Evolutionary conservation across 2,888 invertebrate species (phyloP).

Genomic region (Mythimna loreyi): DNA sequence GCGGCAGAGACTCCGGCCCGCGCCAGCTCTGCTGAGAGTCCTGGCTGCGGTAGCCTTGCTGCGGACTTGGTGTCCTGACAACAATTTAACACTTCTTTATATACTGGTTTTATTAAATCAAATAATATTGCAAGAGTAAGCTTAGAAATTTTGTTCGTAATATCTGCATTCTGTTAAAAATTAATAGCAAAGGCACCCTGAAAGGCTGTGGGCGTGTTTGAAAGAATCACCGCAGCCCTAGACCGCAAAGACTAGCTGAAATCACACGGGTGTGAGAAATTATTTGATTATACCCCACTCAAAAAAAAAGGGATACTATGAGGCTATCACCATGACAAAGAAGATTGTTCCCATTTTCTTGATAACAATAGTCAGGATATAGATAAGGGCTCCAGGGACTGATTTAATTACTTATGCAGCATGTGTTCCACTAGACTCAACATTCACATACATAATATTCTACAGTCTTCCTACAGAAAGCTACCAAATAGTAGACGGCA

Average conservation of each 20-base stretch:
- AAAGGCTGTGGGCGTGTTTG: too few species aligned
- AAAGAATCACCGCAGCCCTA: too few species aligned
- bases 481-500: background rate
- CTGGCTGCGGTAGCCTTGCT: slow-evolving; percentile 86
- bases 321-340: too few species aligned
- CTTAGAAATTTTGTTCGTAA: background rate
- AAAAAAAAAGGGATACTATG: too few species aligned
- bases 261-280: too few species aligned
- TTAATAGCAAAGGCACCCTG: too few species aligned
- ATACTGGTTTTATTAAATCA: background rate
- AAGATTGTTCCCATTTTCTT: too few species aligned
- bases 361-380: background rate
- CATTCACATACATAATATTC: background rate
- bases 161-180: background rate
- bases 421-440: too few species aligned
- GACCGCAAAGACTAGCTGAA: too few species aligned
- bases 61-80: slow-evolving; percentile 89
- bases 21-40: slow-evolving; percentile 89
- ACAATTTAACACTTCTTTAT: background rate
- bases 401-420: too few species aligned
- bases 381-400: background rate
- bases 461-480: background rate
- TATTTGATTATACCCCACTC: too few species aligned
- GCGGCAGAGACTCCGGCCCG: slow-evolving; percentile 90
- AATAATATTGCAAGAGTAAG: background rate